These are phyloP conservation scores for Aethina tumida DNA, from an alignment of 1,140 invertebrate species.

Conservation along the genomic window DNA sequence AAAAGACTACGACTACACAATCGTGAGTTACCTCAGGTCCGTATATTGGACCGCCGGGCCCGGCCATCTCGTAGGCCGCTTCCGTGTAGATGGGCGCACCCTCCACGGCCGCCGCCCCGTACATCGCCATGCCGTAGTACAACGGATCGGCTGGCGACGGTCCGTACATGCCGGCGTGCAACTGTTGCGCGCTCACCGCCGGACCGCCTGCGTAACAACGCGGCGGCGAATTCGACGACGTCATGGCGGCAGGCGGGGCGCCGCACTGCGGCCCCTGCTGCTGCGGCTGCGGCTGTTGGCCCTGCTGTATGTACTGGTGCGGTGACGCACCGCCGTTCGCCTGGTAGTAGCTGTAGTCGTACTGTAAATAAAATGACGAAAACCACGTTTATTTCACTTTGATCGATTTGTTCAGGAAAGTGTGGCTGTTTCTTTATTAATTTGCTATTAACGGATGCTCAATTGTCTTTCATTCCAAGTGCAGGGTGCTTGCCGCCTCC, in stretches of 20 bases:
- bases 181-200: too few relatives aligned
- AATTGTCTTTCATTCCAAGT: too few relatives aligned
- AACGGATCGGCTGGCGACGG: constrained; percentile 14
- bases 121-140: constrained; percentile 29
- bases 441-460: too few relatives aligned
- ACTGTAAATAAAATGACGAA: constrained; percentile 26
- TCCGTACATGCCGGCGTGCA: constrained; percentile 5
- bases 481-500: too few relatives aligned
- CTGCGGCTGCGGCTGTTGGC: constrained; percentile 18
- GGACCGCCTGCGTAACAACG: constrained; percentile 22
- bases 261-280: constrained; percentile 12
- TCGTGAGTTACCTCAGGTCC: too few relatives aligned
- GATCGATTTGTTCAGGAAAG: too few relatives aligned
- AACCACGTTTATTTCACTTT: too few relatives aligned
- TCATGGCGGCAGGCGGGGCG: constrained; percentile 18
- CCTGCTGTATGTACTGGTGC: constrained; percentile 24
- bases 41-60: constrained; percentile 12
- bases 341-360: constrained; percentile 31
- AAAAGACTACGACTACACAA: background rate
- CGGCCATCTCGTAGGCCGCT: constrained; percentile 21
- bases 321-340: constrained; percentile 23
- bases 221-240: constrained; percentile 23
- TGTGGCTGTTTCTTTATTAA: too few relatives aligned
- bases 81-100: constrained; percentile 22
- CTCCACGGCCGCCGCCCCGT: constrained; percentile 22